Conservation (phyloP, 1,140 invertebrate genomes). For the Tetragonula clypearis region DNA sequence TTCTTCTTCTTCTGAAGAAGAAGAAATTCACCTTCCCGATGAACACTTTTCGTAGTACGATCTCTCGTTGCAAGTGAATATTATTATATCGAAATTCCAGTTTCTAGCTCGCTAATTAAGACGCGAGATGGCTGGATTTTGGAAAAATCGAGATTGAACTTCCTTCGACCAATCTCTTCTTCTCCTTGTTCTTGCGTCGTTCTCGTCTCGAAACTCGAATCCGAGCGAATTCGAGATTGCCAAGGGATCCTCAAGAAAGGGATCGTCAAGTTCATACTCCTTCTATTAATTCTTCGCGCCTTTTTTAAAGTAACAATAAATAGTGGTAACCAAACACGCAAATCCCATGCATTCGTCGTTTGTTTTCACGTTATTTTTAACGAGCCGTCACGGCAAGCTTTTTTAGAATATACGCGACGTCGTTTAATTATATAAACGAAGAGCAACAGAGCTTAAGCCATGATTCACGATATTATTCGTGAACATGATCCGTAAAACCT, state of each 20-base stretch:
- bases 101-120: no score
- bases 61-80: no score
- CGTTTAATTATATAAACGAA: constrained; percentile 39
- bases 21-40: no score
- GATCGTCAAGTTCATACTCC: neutral
- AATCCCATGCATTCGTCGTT: neutral
- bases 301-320: neutral
- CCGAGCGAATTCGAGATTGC: neutral
- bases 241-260: neutral
- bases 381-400: constrained; percentile 17
- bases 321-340: neutral
- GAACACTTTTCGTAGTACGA: no score
- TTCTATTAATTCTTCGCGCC: neutral
- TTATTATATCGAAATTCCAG: no score
- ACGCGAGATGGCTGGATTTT: no score
- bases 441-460: neutral
- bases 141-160: no score
- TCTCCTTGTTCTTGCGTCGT: neutral
- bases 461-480: constrained; percentile 4
- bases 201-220: neutral
- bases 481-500: neutral
- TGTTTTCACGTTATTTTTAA: constrained; percentile 47
- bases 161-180: neutral
- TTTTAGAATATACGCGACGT: constrained; percentile 15
- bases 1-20: no score